Evolutionary conservation across 2,888 invertebrate species (phyloP), one percentile per base, ranked within the genome.

Genomic region (Eulithis testata): DNA sequence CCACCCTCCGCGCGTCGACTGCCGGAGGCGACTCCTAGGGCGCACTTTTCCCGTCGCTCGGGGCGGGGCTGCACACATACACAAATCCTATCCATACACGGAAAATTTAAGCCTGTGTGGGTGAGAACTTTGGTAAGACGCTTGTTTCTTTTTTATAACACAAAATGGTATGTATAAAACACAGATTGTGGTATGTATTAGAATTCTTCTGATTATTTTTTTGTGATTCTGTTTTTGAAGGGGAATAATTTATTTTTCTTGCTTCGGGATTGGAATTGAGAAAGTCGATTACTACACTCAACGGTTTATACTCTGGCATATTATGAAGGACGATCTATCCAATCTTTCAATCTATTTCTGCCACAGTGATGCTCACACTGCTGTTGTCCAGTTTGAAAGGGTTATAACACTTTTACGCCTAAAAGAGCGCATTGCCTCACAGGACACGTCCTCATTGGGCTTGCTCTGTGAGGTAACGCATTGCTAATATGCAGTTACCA

Each of bases 1-100:
- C 85, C 12, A 11, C 70, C 66, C 63, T 82, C 60, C 81, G 43
- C 73, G 6, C 57, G 63, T 43, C 58, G 54, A 61, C 81, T 86
- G 81, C 87, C 85, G 73, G 70, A 75, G 88, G 87, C 86, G 76
- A 73, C 76, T 82, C 89, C 84, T 78, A 81, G 83, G 85, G 89
- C 88, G 82, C 82, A 64, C 79, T 80, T 53, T 82, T 83, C 79
- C 75, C 77, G 77, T 81, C 73, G 88, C 90, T 85, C 84, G 83
- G 86, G 90, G 91, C 90, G 89, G 81, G 84, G 85, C 86, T 81
- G 74, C 79, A 73, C 74, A 79, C 69, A 66, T 11, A 65, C 71
- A 66, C 50, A 66, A 51, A 56, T 50, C 50, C 11, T 57, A 47
- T 40, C 8, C 31, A 31, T 61, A 76, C 73, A 67, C 69, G 73